Base-by-base conservation (phyloP, 2,888 invertebrate genomes). In the Amorpha juglandis region DNA sequence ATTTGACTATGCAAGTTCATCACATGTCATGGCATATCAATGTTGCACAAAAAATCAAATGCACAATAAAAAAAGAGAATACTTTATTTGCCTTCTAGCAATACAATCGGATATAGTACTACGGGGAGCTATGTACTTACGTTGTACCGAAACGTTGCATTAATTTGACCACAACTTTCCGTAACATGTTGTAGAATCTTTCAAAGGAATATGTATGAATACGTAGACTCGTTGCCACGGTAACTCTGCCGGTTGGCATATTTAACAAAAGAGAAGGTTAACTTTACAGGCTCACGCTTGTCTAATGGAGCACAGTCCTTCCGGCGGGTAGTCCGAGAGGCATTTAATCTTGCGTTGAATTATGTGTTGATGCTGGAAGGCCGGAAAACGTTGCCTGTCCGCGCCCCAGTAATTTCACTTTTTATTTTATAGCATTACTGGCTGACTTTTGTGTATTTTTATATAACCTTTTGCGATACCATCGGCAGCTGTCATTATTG, bases 331-430 rank as follows among this genome's bases (percentile, higher is more conserved):
- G 86, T 86, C 86, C 86, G 86, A 88, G 87, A 84, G 89, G 90
- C 90, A 91, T 91, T 92, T 91, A 91, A 91, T 92, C 91, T 90
- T 86, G 78, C 78, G 79, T 78, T 91, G 89, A 92, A 88, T 91
- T 91, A 91, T 92, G 92, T 91, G 91, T 87, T 87, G 88, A 88
- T 86, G 88, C 83, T 86, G 84, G 88, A 82, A 80, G 80, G 83
- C 87, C 89, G 89, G 89, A 87, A 89, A 92, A 89, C 81, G 83
- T 76, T 80, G 80, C 80, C 84, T 81, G 82, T 86, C 83, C 83
- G 82, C 85, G 81, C 86, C 84, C 82, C 78, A 84, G 81, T 87
- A 84, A 89, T 90, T 88, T 82, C 77, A 82, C 78, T 88, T 89
- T 88, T 89, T 88, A 88, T 86, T 82, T 79, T 81, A 76, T 78